Percentiles rank a stretch among this genome's conserved stretches.
These are phyloP conservation scores for Scolopax rusticola DNA, from an alignment of 2,797 vertebrate species.

Conservation along the genomic window DNA sequence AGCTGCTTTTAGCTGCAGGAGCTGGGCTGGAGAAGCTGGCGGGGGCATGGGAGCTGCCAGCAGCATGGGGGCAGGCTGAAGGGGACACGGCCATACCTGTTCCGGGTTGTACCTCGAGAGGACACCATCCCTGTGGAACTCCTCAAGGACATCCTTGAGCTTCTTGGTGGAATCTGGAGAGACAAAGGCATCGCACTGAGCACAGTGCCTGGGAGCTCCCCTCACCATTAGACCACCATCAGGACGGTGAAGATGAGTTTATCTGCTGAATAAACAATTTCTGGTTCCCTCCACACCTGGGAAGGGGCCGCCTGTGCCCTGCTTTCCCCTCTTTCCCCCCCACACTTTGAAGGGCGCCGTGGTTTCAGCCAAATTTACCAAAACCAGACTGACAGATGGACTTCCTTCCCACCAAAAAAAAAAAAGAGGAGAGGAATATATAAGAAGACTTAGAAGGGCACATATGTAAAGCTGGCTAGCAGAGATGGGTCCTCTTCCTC, in stretches of 20 bases:
- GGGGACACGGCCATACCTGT: constrained; percentile 81
- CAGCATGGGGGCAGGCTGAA: neutral
- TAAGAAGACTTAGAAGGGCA: neutral
- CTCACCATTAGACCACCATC: rapidly evolving
- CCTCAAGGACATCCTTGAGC: constrained; percentile 92
- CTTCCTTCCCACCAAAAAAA: no score
- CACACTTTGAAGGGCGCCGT: neutral
- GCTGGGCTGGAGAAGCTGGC: neutral
- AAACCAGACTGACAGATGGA: no score
- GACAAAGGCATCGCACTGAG: constrained; percentile 18
- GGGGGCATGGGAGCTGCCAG: neutral
- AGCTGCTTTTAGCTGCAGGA: neutral
- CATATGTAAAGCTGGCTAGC: neutral
- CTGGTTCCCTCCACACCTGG: neutral
- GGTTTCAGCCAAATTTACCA: no score
- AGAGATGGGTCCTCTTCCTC: neutral
- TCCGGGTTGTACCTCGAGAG: constrained; percentile 91
- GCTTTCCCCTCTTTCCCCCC: neutral
- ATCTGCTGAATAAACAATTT: neutral
- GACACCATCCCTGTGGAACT: constrained; percentile 89
- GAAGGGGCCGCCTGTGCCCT: neutral
- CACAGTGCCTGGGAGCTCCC: rapidly evolving
- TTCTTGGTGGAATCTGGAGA: constrained; percentile 91
- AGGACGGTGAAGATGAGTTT: neutral
- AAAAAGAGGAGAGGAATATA: no score